phyloP scores from a whole-genome alignment of 2,113 vertebrate species.

The Grammomys dolichurus region DNA sequence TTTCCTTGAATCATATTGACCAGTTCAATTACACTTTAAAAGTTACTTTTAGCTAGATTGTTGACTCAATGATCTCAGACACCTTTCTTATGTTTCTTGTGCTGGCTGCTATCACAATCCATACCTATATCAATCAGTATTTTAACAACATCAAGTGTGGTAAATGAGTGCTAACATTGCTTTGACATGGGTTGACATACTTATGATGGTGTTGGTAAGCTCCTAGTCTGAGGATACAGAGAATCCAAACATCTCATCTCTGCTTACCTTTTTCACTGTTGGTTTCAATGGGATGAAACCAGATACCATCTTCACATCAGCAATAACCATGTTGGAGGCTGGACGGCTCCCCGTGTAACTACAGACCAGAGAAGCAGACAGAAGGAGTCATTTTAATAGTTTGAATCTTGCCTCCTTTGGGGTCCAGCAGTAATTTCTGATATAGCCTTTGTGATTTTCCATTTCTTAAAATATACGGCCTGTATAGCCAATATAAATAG shows the following conservation, averaged over 20 bases:
- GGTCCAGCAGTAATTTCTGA: neutral
- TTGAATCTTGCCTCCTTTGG: neutral
- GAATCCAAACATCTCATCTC: neutral
- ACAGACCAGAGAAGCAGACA: neutral
- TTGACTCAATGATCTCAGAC: neutral
- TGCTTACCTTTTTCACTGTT: conserved; percentile 65
- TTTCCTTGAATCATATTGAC: neutral
- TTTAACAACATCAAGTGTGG: too few species aligned
- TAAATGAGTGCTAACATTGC: neutral
- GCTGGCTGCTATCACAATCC: neutral
- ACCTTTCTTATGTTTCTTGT: neutral
- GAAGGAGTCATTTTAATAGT: too few species aligned
- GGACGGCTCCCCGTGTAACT: conserved; percentile 77
- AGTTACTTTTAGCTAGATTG: neutral
- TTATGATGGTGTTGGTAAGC: neutral
- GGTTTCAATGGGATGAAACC: conserved; percentile 72
- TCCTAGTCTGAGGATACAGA: neutral
- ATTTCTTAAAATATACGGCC: neutral
- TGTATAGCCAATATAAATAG: neutral
- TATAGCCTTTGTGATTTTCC: neutral
- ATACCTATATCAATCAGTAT: neutral
- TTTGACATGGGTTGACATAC: neutral
- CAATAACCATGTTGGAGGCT: conserved; percentile 78
- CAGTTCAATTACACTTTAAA: neutral
- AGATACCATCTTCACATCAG: conserved; percentile 68